A percentile compares a stretch with the other conserved stretches of the same genome.
phyloP scores from a whole-genome alignment of 2,797 vertebrate species.

The Peromyscus attwateri region DNA sequence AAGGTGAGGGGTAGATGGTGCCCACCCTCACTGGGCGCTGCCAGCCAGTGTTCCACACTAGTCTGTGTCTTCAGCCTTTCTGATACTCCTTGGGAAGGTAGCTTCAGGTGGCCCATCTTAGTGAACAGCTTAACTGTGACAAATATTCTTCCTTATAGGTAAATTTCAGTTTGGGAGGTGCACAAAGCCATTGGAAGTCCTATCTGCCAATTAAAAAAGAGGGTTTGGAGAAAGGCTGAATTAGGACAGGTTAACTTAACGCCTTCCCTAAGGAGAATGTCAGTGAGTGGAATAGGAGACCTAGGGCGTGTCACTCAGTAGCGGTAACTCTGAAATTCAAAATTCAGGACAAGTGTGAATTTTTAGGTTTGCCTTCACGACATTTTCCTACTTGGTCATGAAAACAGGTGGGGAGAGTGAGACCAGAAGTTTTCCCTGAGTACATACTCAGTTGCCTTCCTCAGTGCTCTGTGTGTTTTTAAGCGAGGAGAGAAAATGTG shows the following conservation, averaged over 20 bases:
- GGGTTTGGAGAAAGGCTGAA: background rate
- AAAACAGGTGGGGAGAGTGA: background rate
- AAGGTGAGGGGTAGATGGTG: no score
- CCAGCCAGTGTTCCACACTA: no score
- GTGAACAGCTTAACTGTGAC: background rate
- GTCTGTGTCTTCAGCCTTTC: background rate
- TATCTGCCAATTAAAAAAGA: background rate
- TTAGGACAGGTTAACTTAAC: background rate
- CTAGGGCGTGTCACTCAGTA: background rate
- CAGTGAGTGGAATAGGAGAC: background rate
- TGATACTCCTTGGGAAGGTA: background rate
- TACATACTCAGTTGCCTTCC: background rate
- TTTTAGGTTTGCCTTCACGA: background rate
- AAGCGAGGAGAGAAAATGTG: slow-evolving; percentile 19
- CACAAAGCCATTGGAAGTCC: background rate
- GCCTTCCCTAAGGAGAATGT: background rate
- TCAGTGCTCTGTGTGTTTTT: slow-evolving; percentile 3
- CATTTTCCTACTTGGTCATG: background rate
- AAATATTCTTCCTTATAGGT: background rate
- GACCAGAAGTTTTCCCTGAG: background rate
- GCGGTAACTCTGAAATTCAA: background rate
- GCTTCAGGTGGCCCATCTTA: background rate
- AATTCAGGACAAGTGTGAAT: background rate
- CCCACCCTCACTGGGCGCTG: background rate
- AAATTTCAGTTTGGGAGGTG: background rate